phyloP scores from a whole-genome alignment of 2,113 vertebrate species.

The Notarius lentiginosus region DNA sequence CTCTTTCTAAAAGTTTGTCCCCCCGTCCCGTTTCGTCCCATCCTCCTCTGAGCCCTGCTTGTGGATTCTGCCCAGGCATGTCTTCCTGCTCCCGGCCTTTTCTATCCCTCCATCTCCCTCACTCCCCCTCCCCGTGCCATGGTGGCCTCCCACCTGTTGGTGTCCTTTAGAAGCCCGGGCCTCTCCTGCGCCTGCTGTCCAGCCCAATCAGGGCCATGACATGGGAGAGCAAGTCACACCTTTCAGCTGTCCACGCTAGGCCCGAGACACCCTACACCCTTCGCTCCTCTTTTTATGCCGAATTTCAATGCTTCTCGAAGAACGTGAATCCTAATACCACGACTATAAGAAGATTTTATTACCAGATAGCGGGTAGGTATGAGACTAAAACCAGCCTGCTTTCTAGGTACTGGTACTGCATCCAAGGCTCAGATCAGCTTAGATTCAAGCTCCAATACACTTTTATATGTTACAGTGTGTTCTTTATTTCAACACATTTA shows the following conservation, averaged over 20 bases:
- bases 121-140: conserved; percentile 61
- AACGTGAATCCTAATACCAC: conserved; percentile 51
- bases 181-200: conserved; percentile 88
- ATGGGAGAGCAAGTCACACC: conserved; percentile 81
- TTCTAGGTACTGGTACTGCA: background rate
- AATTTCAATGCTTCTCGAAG: conserved; percentile 70
- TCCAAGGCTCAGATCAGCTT: conserved; percentile 3
- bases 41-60: conserved; percentile 63
- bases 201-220: conserved; percentile 91
- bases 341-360: conserved; percentile 64
- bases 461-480: background rate
- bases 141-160: conserved; percentile 85
- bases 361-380: conserved; percentile 55
- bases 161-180: conserved; percentile 89
- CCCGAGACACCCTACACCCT: conserved; percentile 77
- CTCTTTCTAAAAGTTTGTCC: conserved; percentile 17
- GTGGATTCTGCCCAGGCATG: conserved; percentile 71
- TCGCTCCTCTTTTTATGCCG: conserved; percentile 59
- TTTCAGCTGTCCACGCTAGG: conserved; percentile 91
- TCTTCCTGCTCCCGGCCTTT: conserved; percentile 76
- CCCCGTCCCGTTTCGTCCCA: conserved; percentile 41
- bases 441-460: background rate
- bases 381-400: conserved; percentile 55
- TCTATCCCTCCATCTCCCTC: conserved; percentile 71
- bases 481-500: background rate